Evolutionary conservation across 64 coral and sea anemone species (phyloP), one percentile per base, ranked within the genome.

Genomic region (Acropora tenuis): DNA sequence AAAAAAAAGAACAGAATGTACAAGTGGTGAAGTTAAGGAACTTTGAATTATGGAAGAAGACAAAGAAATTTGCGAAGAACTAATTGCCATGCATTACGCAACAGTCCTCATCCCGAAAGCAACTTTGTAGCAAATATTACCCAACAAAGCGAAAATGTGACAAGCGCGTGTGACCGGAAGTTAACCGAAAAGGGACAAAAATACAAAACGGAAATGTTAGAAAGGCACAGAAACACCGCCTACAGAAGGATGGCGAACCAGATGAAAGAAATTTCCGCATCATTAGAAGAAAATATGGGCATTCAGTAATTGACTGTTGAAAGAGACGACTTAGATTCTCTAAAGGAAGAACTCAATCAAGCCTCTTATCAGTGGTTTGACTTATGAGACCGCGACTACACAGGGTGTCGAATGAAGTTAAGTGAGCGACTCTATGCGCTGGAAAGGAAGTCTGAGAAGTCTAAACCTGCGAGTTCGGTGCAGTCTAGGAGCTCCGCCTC

Each of bases 341-440:
- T 92, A 41, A 92, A 83, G 63, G 90, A 92, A 45, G 47, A 86
- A 6, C 53, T 92, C 3, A 73, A 92, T 52, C 17, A 74, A 45
- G 69, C 48, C 4, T 92, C 90, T 11, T 92, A 83, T 66, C 47
- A 53, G 10, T 92, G 90, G 90, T 92, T 77, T 78, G 90, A 92
- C 57, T 2, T 92, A 15, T 45, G 53, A 47, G 90, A 92, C 44
- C 48, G 90, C 30, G 90, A 92, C 15, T 92, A 65, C 82, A 76
- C 6, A 17, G 90, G 86, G 61, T 77, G 58, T 59, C 47, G 90
- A 48, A 2, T 92, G 11, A 92, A 75, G 77, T 76, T 92, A 63
- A 76, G 90, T 79, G 90, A 86, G 55, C 11, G 44, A n/a, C 75
- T 92, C 18, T 82, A 92, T 69, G 48, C 50, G 6, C 48, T 92